Base-by-base conservation (phyloP, 1,140 invertebrate genomes). In the Tetramorium simillimum region DNA sequence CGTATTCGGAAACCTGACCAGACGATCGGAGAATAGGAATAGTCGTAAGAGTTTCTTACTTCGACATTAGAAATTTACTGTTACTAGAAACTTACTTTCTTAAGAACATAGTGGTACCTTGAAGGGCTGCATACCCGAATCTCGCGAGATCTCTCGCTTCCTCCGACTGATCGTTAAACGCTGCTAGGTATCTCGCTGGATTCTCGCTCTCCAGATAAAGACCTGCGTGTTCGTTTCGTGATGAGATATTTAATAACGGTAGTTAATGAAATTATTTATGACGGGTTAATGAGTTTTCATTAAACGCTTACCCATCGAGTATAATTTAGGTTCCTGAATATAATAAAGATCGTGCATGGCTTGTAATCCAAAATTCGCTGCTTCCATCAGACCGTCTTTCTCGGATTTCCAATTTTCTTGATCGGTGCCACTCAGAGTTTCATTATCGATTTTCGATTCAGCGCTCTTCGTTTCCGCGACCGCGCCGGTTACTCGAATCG, bases 101-200 rank as follows among this genome's bases (percentile, higher is more conserved):
- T 33, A 90, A 75, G 43, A 92, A 90, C 82, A 88, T 85, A 10
- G 85, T 53, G 9, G 92, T 82, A 0, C 97, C 96, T 91, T 97
- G 96, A 2, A 97, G 94, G 0, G 96, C 95, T 0, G 97, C 97
- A 90, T 97, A 97, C 1, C 97, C 97, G 82, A 96, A 97, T 89
- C 95, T 95, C n/a, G 97, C 96, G 63, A 97, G 95, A 49, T 95
- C 94, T 81, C 96, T 96, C 2, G 97, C 96, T 88, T 96, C 96
- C 58, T 96, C 95, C 1, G 96, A 96, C 58, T 97, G 97, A 65
- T 96, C 96, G 92, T 97, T 97, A 94, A 98, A 97, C 4, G 96
- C 96, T 3, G 97, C 97, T 40, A 98, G 96, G 92, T 96, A 97
- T n/a, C 95, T 95, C 1, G 97, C 97, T n/a, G 97, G 97, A 91